Conservation (phyloP, 2,888 invertebrate species). For the Luperina testacea region DNA sequence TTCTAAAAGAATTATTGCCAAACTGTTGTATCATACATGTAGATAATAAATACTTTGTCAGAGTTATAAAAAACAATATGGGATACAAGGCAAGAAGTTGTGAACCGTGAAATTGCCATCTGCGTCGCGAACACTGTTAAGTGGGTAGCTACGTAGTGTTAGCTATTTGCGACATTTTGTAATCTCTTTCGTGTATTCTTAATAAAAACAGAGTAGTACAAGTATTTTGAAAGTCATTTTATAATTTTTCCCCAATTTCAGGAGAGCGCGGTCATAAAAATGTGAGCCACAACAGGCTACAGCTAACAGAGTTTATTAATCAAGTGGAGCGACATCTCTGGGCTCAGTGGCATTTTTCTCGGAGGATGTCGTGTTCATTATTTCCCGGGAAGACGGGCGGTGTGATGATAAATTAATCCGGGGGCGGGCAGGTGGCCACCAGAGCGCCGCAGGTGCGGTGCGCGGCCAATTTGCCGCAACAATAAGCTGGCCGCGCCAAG, state of each 20-base stretch:
- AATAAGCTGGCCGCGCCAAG: slow-evolving; percentile 67
- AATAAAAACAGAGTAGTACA: slow-evolving; percentile 38
- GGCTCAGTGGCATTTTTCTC: slow-evolving; percentile 86
- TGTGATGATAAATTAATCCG: slow-evolving; percentile 90
- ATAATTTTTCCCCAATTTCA: slow-evolving; percentile 70
- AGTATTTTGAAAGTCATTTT: slow-evolving; percentile 40
- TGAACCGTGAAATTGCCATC: slow-evolving; percentile 83
- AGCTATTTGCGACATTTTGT: slow-evolving; percentile 62
- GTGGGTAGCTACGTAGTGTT: slow-evolving; percentile 72
- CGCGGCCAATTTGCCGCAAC: slow-evolving; percentile 81
- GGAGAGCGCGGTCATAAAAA: slow-evolving; percentile 72
- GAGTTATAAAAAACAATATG: slow-evolving; percentile 76
- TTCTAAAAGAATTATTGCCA: not conserved
- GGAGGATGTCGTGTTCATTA: slow-evolving; percentile 85
- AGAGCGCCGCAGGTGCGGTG: slow-evolving; percentile 78
- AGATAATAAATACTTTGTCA: slow-evolving; percentile 69
- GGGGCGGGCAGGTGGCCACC: slow-evolving; percentile 79
- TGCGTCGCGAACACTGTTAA: slow-evolving; percentile 79
- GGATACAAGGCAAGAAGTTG: slow-evolving; percentile 76
- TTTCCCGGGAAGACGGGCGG: slow-evolving; percentile 80
- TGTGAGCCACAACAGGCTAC: slow-evolving; percentile 65
- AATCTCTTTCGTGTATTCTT: slow-evolving; percentile 42
- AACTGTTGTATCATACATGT: slow-evolving; percentile 40
- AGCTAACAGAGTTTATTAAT: slow-evolving; percentile 84
- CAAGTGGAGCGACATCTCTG: slow-evolving; percentile 80